Conservation (phyloP, 2,888 invertebrate genomes). For the Dicranocentrus wangi region DNA sequence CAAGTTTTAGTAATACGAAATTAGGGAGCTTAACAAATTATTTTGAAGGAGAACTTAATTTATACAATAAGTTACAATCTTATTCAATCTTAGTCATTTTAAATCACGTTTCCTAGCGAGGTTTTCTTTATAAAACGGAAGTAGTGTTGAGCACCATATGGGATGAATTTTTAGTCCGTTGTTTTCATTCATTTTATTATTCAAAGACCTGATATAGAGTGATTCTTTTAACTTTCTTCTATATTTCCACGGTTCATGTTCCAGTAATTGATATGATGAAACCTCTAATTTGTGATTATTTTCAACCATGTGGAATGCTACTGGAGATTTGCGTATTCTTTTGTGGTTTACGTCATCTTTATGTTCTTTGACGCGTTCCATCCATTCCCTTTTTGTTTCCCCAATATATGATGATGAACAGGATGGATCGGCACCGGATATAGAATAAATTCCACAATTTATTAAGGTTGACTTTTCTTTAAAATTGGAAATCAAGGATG, state of each 20-base stretch:
- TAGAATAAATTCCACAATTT: too few species aligned
- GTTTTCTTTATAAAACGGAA: background rate
- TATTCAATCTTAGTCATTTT: too few species aligned
- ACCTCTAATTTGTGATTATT: background rate
- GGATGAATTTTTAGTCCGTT: background rate
- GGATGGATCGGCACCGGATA: too few species aligned
- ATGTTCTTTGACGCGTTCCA: background rate
- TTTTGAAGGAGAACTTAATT: too few species aligned
- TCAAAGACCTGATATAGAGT: background rate
- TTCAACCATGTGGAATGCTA: background rate
- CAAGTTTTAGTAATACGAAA: too few species aligned
- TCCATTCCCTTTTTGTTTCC: background rate
- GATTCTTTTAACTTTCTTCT: background rate
- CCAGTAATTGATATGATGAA: background rate
- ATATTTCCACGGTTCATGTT: background rate
- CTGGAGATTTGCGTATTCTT: background rate
- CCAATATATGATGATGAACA: too few species aligned
- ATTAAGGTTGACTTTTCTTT: too few species aligned
- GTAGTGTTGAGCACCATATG: constrained; percentile 1
- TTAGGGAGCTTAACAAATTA: too few species aligned
- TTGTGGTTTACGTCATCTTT: background rate
- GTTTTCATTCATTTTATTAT: background rate
- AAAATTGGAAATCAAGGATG: too few species aligned
- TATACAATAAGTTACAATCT: too few species aligned
- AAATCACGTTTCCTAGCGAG: background rate